Percentiles rank a stretch among this genome's conserved stretches.
Conservation (phyloP, 2,113 vertebrate genomes). For the Turnix velox region DNA sequence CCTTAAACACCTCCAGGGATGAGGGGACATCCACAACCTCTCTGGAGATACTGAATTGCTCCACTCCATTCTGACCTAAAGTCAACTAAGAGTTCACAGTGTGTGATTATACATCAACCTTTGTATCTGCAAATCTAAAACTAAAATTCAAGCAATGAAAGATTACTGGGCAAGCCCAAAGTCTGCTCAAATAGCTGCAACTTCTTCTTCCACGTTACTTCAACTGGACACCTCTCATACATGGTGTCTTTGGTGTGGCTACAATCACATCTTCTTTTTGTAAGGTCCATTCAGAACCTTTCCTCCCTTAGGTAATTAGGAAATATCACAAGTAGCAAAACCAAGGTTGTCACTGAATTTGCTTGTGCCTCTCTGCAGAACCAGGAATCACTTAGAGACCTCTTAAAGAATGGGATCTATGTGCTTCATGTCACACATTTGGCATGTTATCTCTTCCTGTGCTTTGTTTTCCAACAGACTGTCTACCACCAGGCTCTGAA, state of each 20-base stretch:
- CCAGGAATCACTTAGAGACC: not conserved
- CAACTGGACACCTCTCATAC: not conserved
- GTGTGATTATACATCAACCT: not conserved
- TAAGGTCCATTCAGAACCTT: not conserved
- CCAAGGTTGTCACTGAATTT: not conserved
- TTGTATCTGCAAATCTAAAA: not conserved
- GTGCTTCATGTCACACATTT: not conserved
- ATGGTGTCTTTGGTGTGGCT: not conserved
- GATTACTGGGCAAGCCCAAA: not conserved
- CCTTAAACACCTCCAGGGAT: too few species aligned
- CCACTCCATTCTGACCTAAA: not conserved
- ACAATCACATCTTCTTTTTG: not conserved
- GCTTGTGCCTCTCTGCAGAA: not conserved
- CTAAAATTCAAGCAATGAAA: not conserved
- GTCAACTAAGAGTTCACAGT: not conserved
- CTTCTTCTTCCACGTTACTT: not conserved
- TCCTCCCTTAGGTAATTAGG: not conserved
- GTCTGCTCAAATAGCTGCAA: not conserved
- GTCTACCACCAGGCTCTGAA: not conserved
- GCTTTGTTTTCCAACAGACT: not conserved
- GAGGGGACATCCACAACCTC: too few species aligned
- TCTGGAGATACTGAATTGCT: not conserved
- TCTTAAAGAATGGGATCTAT: not conserved
- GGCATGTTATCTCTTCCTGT: not conserved
- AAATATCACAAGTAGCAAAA: slow-evolving; percentile 64